Conservation (phyloP, 1,140 invertebrate genomes). For the Trichoplusia ni region DNA sequence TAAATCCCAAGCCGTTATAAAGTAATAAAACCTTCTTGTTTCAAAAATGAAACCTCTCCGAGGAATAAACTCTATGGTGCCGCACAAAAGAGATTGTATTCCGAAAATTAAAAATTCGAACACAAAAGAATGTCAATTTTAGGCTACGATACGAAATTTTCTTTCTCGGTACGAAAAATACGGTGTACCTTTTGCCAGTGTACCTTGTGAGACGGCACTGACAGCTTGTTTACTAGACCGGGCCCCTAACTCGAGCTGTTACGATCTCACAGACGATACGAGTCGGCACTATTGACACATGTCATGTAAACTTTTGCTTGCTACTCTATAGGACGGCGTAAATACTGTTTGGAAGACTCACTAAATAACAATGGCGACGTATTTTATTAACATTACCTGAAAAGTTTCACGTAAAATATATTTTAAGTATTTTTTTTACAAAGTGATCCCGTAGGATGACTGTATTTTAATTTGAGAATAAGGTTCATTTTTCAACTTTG, state of each 20-base stretch:
- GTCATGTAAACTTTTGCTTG: background rate
- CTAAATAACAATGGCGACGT: too few relatives aligned
- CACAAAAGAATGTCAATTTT: constrained; percentile 1
- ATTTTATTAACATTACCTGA: too few relatives aligned
- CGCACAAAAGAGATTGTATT: background rate
- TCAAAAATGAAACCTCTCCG: too few relatives aligned
- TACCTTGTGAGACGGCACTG: constrained; percentile 2
- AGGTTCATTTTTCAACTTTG: too few relatives aligned
- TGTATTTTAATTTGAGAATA: too few relatives aligned
- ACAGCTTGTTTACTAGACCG: constrained; percentile 8
- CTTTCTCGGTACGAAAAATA: constrained; percentile 5
- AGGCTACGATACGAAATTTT: background rate
- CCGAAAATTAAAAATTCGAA: background rate
- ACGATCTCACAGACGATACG: constrained; percentile 7
- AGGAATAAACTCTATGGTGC: too few relatives aligned
- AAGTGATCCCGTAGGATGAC: too few relatives aligned
- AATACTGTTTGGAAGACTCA: background rate
- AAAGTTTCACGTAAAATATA: too few relatives aligned
- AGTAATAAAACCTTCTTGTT: too few relatives aligned
- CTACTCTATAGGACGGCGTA: background rate
- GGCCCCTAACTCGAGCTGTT: background rate
- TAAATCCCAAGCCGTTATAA: background rate
- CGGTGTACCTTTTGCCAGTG: constrained; percentile 2
- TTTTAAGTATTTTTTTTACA: too few relatives aligned
- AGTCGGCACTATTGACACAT: constrained; percentile 12